phyloP scores from a whole-genome alignment of 2,888 invertebrate species.

The Dryococelus australis region DNA sequence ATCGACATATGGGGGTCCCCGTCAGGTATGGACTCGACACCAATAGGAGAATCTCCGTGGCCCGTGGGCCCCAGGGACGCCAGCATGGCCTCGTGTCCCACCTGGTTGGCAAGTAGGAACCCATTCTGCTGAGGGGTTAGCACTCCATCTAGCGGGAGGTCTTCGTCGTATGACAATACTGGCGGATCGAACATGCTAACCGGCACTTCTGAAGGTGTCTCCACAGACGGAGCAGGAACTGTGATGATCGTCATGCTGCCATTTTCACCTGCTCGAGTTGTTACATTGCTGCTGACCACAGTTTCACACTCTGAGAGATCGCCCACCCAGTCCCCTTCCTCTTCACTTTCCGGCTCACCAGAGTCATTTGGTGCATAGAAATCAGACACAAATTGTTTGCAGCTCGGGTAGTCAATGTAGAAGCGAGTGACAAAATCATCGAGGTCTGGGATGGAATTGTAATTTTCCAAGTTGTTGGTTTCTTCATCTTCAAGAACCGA shows the following conservation, averaged over 20 bases:
- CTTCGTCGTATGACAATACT: too few species aligned
- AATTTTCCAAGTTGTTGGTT: constrained; percentile 24
- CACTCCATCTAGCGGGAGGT: too few species aligned
- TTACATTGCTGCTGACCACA: constrained; percentile 29
- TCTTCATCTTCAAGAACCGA: constrained; percentile 12
- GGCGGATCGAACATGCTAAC: background rate
- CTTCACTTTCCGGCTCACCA: constrained; percentile 37
- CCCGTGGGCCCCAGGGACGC: constrained; percentile 18
- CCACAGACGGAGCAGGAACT: background rate
- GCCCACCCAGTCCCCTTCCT: constrained; percentile 43
- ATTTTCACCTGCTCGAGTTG: background rate
- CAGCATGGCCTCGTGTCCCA: constrained; percentile 38
- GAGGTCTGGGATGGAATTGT: constrained; percentile 61
- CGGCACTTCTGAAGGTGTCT: background rate
- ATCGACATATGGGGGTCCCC: constrained; percentile 65
- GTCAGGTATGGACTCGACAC: constrained; percentile 60
- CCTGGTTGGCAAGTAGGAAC: constrained; percentile 44
- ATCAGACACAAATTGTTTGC: constrained; percentile 68
- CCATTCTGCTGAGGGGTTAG: constrained; percentile 30
- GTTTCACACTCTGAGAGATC: constrained; percentile 43
- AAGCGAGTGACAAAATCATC: constrained; percentile 75
- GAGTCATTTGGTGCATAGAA: constrained; percentile 55
- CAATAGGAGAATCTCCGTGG: constrained; percentile 49
- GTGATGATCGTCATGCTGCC: constrained; percentile 6
- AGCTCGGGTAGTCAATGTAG: constrained; percentile 74